Evolutionary conservation across 2,113 vertebrate genomes (phyloP).

Genomic region (Anolis carolinensis): DNA sequence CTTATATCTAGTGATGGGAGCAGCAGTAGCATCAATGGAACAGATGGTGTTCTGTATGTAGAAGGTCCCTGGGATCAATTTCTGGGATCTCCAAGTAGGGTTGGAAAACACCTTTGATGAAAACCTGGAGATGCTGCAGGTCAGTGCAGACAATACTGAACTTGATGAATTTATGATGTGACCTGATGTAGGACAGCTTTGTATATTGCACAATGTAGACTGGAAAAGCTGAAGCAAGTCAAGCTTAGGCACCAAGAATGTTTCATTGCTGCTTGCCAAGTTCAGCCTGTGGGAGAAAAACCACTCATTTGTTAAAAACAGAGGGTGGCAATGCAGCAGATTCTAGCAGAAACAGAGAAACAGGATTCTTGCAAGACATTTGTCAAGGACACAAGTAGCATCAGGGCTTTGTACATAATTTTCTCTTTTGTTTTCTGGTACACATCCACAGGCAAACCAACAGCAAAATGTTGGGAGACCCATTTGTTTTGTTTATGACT

Average conservation of each 20-base stretch:
- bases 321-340: not conserved
- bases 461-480: constrained; percentile 52
- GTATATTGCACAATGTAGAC: not conserved
- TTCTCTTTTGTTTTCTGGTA: constrained; percentile 38
- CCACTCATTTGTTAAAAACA: not conserved
- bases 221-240: too few relatives aligned
- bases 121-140: not conserved
- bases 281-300: not conserved
- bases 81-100: not conserved
- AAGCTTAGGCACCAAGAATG: not conserved
- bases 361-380: not conserved
- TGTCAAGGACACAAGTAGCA: not conserved
- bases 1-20: not conserved
- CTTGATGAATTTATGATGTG: not conserved
- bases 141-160: not conserved
- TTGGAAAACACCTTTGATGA: not conserved
- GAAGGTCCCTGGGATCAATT: not conserved
- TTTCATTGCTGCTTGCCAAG: not conserved
- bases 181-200: not conserved
- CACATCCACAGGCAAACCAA: constrained; percentile 8
- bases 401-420: not conserved
- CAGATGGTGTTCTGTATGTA: not conserved
- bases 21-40: not conserved
- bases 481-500: constrained; percentile 43
- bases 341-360: not conserved